phyloP scores from a whole-genome alignment of 92 coral and sea anemone species.

The Galaxea fascicularis region DNA sequence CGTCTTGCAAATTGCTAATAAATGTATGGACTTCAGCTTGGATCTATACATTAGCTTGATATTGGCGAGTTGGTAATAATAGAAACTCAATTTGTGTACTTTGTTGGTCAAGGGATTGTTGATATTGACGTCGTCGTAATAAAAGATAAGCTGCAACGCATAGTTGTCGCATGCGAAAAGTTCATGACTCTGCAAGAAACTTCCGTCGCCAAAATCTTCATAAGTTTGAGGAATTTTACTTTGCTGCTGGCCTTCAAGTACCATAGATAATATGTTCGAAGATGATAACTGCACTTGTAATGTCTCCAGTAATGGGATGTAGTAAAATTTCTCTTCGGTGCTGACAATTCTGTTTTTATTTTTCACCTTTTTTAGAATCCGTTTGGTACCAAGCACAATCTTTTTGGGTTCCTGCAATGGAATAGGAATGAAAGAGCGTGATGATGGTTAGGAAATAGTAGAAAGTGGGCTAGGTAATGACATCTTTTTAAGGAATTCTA shows the following conservation, averaged over 20 bases:
- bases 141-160: slow-evolving; percentile 32
- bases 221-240: neutral
- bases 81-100: too few relatives aligned
- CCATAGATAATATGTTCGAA: slow-evolving; percentile 25
- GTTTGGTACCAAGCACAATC: slow-evolving; percentile 22
- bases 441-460: too few relatives aligned
- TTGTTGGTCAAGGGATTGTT: neutral
- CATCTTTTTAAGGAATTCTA: neutral
- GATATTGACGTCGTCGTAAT: slow-evolving; percentile 67
- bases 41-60: too few relatives aligned
- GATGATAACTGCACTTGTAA: slow-evolving; percentile 42
- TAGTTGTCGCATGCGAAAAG: slow-evolving; percentile 45
- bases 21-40: too few relatives aligned
- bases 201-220: slow-evolving; percentile 49
- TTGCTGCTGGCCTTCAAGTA: slow-evolving; percentile 15
- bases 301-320: slow-evolving; percentile 50
- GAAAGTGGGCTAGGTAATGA: neutral
- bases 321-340: slow-evolving; percentile 44
- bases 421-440: neutral
- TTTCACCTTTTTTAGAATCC: neutral
- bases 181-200: slow-evolving; percentile 20
- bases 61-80: too few relatives aligned
- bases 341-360: slow-evolving; percentile 31
- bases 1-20: too few relatives aligned
- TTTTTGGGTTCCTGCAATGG: neutral